A percentile compares a stretch with the other conserved stretches of the same genome.
phyloP scores from a whole-genome alignment of 1,140 invertebrate genomes.

The Drosophila funebris region DNA sequence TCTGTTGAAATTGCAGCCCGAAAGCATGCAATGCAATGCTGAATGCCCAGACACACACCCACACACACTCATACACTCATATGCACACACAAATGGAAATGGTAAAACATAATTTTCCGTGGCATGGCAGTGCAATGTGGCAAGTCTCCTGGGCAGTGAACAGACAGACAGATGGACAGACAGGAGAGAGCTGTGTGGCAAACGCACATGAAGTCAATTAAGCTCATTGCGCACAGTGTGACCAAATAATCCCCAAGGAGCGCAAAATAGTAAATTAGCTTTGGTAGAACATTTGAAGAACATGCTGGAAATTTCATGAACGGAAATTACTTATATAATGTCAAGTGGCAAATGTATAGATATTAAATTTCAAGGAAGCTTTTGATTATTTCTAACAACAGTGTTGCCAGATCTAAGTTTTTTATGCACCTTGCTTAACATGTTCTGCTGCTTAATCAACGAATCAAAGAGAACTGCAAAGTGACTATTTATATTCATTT shows the following conservation, averaged over 20 bases:
- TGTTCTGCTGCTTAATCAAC: background rate
- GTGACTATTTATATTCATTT: too few relatives aligned
- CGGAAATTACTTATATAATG: background rate
- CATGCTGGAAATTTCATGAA: background rate
- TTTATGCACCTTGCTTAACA: too few relatives aligned
- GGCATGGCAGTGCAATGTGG: background rate
- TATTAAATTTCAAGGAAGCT: too few relatives aligned
- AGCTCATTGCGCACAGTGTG: slow-evolving; percentile 18
- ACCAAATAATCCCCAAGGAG: slow-evolving; percentile 25
- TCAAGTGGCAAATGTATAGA: too few relatives aligned
- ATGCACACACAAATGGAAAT: background rate
- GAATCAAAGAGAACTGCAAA: too few relatives aligned
- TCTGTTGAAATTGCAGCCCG: slow-evolving; percentile 1
- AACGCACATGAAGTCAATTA: slow-evolving; percentile 29
- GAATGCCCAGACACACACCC: background rate
- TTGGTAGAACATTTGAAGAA: background rate
- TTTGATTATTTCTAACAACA: too few relatives aligned
- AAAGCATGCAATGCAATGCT: slow-evolving; percentile 22
- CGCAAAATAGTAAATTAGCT: slow-evolving; percentile 14
- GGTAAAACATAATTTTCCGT: slow-evolving; percentile 9
- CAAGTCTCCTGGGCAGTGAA: background rate
- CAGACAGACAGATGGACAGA: background rate
- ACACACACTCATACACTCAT: background rate
- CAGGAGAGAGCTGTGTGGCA: background rate
- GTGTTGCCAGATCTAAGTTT: too few relatives aligned